A percentile compares a stretch with the other conserved stretches of the same genome.
Conservation (phyloP, 1,140 invertebrate species). For the Drosophila subobscura region DNA sequence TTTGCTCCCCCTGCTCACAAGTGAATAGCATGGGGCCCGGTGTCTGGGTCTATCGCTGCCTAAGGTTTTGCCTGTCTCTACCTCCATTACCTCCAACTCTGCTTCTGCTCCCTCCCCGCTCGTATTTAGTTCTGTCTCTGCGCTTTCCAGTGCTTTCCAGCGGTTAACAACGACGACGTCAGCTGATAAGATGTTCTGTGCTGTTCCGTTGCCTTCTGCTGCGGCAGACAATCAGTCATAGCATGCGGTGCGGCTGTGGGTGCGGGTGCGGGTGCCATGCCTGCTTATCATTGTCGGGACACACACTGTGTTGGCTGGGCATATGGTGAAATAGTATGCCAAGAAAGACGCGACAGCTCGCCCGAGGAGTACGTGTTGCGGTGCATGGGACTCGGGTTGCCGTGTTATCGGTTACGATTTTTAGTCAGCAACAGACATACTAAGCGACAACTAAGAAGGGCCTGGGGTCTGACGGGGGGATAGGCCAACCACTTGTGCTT, state of each 20-base stretch:
- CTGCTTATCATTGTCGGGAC: constrained; percentile 46
- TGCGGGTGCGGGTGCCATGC: constrained; percentile 2
- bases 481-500: constrained; percentile 50
- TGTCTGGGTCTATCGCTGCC: constrained; percentile 1
- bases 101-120: too few species aligned
- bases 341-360: neutral
- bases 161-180: constrained; percentile 36
- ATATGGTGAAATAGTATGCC: constrained; percentile 59
- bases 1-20: constrained; percentile 34
- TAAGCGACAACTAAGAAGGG: constrained; percentile 19
- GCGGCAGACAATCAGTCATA: constrained; percentile 76
- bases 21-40: constrained; percentile 11
- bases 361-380: constrained; percentile 60
- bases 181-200: constrained; percentile 53
- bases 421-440: constrained; percentile 46
- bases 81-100: too few species aligned
- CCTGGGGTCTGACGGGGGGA: constrained; percentile 22
- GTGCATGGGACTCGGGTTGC: constrained; percentile 34
- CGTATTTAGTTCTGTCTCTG: neutral
- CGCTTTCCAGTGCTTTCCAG: constrained; percentile 32
- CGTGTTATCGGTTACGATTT: constrained; percentile 10
- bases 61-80: constrained; percentile 16
- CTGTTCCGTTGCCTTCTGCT: constrained; percentile 20
- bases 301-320: constrained; percentile 38
- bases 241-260: constrained; percentile 11